phyloP scores from a whole-genome alignment of 1,140 invertebrate species.

The Lerema accius region DNA sequence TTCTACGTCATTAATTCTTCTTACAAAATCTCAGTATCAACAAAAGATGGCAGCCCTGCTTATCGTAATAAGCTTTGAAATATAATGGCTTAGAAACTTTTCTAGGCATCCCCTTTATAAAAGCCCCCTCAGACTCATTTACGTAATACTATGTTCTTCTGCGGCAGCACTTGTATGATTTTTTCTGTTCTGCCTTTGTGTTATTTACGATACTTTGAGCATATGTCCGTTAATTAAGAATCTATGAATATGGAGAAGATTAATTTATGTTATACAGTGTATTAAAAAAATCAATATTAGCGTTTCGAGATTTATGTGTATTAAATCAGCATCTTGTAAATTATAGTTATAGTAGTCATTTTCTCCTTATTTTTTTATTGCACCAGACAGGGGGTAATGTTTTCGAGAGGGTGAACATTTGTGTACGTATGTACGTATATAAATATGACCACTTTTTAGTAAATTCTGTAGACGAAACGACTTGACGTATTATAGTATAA shows the following conservation, averaged over 20 bases:
- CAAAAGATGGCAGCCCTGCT: constrained; percentile 26
- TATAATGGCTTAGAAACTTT: constrained; percentile 33
- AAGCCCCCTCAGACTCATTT: constrained; percentile 27
- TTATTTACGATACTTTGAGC: constrained; percentile 18
- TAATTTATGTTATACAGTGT: too few relatives aligned
- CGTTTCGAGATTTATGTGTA: too few relatives aligned
- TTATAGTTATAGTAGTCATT: too few relatives aligned
- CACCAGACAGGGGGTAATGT: too few relatives aligned
- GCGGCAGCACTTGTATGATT: constrained; percentile 22
- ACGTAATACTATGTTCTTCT: constrained; percentile 27
- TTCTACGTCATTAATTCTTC: constrained; percentile 1
- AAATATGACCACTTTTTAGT: too few relatives aligned
- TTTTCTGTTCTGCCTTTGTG: constrained; percentile 16
- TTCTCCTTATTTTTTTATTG: too few relatives aligned
- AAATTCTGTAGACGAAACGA: too few relatives aligned
- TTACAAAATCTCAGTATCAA: constrained; percentile 19
- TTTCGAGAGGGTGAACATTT: too few relatives aligned
- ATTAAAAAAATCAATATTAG: too few relatives aligned
- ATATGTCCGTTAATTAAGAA: constrained; percentile 10
- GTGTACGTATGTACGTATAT: too few relatives aligned
- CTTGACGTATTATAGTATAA: too few relatives aligned
- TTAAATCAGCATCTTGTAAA: too few relatives aligned
- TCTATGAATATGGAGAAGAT: constrained; percentile 24
- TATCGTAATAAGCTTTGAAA: constrained; percentile 33
- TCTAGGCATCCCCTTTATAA: constrained; percentile 30